A percentile compares a stretch with the other conserved stretches of the same genome.
phyloP scores from a whole-genome alignment of 92 coral and sea anemone species.

The Meandrina meandrites region DNA sequence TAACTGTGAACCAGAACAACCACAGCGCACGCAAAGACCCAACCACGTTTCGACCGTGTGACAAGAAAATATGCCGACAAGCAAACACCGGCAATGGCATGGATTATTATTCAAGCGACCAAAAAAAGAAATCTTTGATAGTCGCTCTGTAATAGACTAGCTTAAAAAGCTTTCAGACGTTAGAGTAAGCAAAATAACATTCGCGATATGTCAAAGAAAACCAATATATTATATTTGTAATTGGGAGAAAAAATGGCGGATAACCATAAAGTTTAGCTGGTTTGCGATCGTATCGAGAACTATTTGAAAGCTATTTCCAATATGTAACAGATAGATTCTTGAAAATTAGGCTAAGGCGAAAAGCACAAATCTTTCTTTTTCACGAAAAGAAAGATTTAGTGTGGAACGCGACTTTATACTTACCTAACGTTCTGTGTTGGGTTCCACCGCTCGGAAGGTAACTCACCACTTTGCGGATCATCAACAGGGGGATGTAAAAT shows the following conservation, averaged over 20 bases:
- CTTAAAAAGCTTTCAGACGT: background rate
- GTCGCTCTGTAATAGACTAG: background rate
- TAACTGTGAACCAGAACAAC: background rate
- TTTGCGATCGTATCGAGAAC: background rate
- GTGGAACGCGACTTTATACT: slow-evolving; percentile 8
- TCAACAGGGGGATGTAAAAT: slow-evolving; percentile 98
- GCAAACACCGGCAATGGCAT: background rate
- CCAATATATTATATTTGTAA: background rate
- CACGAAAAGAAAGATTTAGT: background rate
- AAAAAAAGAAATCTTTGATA: background rate
- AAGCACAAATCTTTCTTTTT: background rate
- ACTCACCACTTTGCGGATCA: slow-evolving; percentile 98
- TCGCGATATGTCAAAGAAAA: background rate
- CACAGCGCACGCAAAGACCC: background rate
- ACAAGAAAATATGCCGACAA: slow-evolving; percentile 48
- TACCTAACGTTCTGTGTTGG: slow-evolving; percentile 99
- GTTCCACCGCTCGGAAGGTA: slow-evolving; percentile 99
- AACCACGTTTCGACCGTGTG: slow-evolving; percentile 47
- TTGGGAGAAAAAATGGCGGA: background rate
- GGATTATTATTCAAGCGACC: background rate
- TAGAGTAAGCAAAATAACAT: background rate
- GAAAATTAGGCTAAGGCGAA: background rate
- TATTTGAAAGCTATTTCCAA: background rate
- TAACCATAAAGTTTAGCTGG: background rate
- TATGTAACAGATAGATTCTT: background rate